Conservation (phyloP, 2,888 invertebrate species). For the Eilema caniola region DNA sequence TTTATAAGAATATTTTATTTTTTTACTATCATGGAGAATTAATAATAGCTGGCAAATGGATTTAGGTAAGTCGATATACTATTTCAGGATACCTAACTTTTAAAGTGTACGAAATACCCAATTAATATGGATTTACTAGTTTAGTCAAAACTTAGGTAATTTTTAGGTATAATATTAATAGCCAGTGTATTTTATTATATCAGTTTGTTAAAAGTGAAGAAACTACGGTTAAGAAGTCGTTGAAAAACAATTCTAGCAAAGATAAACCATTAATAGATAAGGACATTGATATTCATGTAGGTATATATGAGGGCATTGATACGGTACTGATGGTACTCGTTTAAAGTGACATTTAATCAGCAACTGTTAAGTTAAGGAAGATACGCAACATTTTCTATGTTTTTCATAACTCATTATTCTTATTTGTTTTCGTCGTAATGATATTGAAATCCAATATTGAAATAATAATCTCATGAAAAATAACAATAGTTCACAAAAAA, state of each 20-base stretch:
- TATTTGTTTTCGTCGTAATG: too few species aligned
- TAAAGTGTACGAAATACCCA: conserved; percentile 11
- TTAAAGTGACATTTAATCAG: not conserved
- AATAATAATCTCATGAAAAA: too few species aligned
- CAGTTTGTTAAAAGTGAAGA: not conserved
- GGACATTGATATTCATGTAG: not conserved
- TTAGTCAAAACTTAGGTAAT: conserved; percentile 12
- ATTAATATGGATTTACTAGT: conserved; percentile 19
- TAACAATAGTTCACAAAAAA: too few species aligned
- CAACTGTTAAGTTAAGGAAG: not conserved
- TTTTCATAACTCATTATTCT: too few species aligned
- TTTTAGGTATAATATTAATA: not conserved
- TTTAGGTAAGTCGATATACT: conserved; percentile 53
- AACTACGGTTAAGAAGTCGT: not conserved
- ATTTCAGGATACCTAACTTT: conserved; percentile 21
- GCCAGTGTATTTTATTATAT: not conserved
- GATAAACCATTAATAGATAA: not conserved
- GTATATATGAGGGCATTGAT: not conserved
- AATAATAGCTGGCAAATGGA: conserved; percentile 53
- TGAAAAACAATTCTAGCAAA: not conserved
- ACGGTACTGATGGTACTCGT: not conserved
- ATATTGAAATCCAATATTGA: too few species aligned
- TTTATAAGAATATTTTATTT: conserved; percentile 12
- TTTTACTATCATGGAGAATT: conserved; percentile 59
- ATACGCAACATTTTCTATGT: too few species aligned